Conservation (phyloP, 2,113 vertebrate species). For the Silurus asotus region DNA sequence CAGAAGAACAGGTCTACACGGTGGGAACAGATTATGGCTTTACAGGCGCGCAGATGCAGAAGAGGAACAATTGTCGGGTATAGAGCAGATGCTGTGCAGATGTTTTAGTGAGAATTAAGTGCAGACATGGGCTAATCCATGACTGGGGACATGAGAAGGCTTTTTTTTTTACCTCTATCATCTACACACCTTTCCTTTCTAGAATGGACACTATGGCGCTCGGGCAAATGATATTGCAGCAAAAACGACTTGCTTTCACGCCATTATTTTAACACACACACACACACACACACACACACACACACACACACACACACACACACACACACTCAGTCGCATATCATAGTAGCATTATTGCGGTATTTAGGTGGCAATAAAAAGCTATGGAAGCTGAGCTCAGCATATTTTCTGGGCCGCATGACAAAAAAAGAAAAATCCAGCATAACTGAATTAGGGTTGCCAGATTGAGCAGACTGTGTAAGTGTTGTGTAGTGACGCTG, state of each 20-base stretch:
- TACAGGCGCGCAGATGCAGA: neutral
- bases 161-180: too few species aligned
- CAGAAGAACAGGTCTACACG: neutral
- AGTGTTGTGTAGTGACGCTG: conserved; percentile 13
- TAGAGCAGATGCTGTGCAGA: neutral
- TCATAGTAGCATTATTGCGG: neutral
- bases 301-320: neutral
- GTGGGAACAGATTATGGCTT: neutral
- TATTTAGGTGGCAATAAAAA: neutral
- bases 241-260: neutral
- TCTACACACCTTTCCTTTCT: conserved; percentile 1
- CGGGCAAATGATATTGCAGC: too few species aligned
- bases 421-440: neutral
- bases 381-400: conserved; percentile 17
- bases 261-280: neutral
- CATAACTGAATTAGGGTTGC: conserved; percentile 18
- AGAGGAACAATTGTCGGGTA: neutral
- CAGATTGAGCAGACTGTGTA: neutral
- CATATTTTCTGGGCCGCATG: conserved; percentile 24
- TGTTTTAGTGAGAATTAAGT: neutral
- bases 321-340: neutral
- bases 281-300: neutral
- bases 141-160: neutral
- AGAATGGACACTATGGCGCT: neutral
- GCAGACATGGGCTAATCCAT: neutral